Percentiles rank a stretch among this genome's conserved stretches.
phyloP scores from a whole-genome alignment of 2,888 invertebrate genomes.

The Blastobasis lacticolella region DNA sequence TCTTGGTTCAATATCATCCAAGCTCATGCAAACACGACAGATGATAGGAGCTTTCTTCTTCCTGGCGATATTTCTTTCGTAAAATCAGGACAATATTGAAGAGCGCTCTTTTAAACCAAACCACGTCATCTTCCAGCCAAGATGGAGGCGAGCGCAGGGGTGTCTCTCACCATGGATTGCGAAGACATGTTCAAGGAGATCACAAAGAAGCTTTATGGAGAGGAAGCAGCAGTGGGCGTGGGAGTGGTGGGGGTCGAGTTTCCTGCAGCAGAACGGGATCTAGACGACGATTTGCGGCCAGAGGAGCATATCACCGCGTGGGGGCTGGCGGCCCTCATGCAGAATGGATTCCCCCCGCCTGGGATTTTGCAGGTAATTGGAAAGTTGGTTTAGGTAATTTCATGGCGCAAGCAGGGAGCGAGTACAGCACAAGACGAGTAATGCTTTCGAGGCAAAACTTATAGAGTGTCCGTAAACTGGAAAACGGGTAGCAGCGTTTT shows the following conservation, averaged over 20 bases:
- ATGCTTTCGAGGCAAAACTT: too few species aligned
- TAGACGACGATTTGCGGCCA: slow-evolving; percentile 74
- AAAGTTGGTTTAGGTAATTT: too few species aligned
- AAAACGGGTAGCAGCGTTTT: too few species aligned
- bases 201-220: slow-evolving; percentile 91
- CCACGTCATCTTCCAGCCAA: slow-evolving; percentile 17
- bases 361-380: slow-evolving; percentile 66
- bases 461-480: too few species aligned
- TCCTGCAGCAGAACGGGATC: slow-evolving; percentile 66
- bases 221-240: slow-evolving; percentile 73
- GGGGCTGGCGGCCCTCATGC: slow-evolving; percentile 85
- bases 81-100: too few species aligned
- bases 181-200: slow-evolving; percentile 95
- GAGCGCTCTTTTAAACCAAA: too few species aligned
- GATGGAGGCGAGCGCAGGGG: slow-evolving; percentile 69
- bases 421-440: too few species aligned
- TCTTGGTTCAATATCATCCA: too few species aligned
- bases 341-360: slow-evolving; percentile 80
- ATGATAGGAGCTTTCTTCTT: too few species aligned
- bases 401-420: too few species aligned
- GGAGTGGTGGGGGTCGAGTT: slow-evolving; percentile 68
- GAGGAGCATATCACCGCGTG: slow-evolving; percentile 84
- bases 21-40: too few species aligned
- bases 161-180: slow-evolving; percentile 78
- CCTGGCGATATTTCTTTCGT: too few species aligned